phyloP scores from a whole-genome alignment of 1,140 invertebrate species.

The Probaryconus sp. region DNA sequence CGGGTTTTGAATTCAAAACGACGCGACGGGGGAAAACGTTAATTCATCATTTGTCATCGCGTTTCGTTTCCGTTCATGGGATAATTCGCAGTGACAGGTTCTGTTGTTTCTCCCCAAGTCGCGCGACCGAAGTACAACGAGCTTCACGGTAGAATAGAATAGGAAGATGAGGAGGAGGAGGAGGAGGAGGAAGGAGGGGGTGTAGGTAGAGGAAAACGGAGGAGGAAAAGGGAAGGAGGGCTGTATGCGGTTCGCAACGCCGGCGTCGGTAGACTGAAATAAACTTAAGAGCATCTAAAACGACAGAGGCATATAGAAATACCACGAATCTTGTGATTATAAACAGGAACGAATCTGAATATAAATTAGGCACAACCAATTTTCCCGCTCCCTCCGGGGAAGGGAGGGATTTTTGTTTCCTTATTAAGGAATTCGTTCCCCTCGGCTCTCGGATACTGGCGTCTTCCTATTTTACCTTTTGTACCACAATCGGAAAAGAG shows the following conservation, averaged over 20 bases:
- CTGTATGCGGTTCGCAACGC: too few relatives aligned
- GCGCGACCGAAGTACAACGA: not conserved
- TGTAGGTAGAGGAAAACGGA: too few relatives aligned
- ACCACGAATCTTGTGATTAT: not conserved
- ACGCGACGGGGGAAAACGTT: slow-evolving; percentile 56
- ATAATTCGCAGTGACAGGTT: slow-evolving; percentile 41
- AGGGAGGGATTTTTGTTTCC: too few relatives aligned
- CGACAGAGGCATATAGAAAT: too few relatives aligned
- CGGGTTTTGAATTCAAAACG: slow-evolving; percentile 49
- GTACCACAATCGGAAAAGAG: slow-evolving; percentile 18
- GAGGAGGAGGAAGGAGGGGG: not conserved
- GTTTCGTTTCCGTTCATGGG: slow-evolving; percentile 37
- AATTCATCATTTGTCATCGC: slow-evolving; percentile 62
- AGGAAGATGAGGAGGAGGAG: not conserved
- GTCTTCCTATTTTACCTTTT: slow-evolving; percentile 5
- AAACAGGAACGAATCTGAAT: too few relatives aligned
- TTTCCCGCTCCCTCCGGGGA: too few relatives aligned
- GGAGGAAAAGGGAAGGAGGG: not conserved
- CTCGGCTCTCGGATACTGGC: too few relatives aligned
- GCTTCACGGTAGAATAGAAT: slow-evolving; percentile 1
- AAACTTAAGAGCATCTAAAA: too few relatives aligned
- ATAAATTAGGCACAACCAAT: too few relatives aligned
- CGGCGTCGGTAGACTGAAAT: slow-evolving; percentile 5
- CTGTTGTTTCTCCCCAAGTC: slow-evolving; percentile 33
- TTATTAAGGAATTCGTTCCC: too few relatives aligned